Percentiles rank a stretch among this genome's conserved stretches.
phyloP scores from a whole-genome alignment of 2,888 invertebrate species.

The Chaetogeoica ovagalla region DNA sequence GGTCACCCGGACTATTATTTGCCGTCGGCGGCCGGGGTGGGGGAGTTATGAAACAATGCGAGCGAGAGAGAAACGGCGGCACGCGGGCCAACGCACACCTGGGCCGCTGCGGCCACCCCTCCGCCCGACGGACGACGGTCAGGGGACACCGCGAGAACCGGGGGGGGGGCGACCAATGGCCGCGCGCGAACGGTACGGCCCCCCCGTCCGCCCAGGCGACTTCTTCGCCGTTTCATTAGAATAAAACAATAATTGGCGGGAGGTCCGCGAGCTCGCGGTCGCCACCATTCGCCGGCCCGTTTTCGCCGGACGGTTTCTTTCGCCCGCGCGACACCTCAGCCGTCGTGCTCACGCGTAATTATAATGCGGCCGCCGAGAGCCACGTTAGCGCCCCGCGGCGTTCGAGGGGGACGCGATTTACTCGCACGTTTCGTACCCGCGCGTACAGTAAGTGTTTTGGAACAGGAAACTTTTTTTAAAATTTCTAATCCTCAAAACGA shows the following conservation, averaged over 20 bases:
- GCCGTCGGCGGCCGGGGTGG: no score
- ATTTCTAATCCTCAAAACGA: no score
- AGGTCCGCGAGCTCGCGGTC: conserved; percentile 48
- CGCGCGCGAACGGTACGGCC: conserved; percentile 51
- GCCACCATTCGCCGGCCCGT: conserved; percentile 46
- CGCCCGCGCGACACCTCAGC: no score
- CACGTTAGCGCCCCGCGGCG: no score
- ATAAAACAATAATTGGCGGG: conserved; percentile 53
- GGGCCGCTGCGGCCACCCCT: conserved; percentile 30
- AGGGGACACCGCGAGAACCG: neutral
- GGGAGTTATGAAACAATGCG: conserved; percentile 18
- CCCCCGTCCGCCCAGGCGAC: conserved; percentile 52
- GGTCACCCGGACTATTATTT: neutral
- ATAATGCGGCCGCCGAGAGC: no score
- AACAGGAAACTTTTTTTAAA: no score
- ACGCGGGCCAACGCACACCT: conserved; percentile 25
- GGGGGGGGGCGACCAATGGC: conserved; percentile 48
- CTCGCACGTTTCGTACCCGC: no score
- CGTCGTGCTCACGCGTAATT: neutral
- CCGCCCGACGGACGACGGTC: neutral
- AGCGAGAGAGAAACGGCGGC: neutral
- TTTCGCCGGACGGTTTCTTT: neutral
- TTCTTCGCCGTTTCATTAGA: conserved; percentile 51
- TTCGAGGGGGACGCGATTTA: no score
- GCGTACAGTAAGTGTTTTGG: no score